phyloP scores from a whole-genome alignment of 2,113 vertebrate genomes.

The Gnathonemus longibarbis region DNA sequence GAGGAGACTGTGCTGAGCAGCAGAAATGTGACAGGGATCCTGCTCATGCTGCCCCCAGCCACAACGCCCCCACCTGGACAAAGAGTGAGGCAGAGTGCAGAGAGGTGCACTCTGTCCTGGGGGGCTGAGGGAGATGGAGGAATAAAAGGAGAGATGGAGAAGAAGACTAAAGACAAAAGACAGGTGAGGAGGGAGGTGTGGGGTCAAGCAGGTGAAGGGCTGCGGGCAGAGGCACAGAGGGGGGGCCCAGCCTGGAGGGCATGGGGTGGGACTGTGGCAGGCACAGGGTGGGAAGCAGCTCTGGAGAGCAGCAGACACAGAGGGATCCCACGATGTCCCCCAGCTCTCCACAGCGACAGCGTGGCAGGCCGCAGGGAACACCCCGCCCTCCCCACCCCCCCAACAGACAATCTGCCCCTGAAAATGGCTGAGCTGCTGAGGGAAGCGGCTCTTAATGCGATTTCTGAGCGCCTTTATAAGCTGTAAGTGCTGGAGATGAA shows the following conservation, averaged over 20 bases:
- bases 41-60: slow-evolving; percentile 45
- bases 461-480: slow-evolving; percentile 63
- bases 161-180: neutral
- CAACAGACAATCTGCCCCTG: slow-evolving; percentile 61
- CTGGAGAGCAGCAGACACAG: neutral
- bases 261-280: neutral
- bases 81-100: neutral
- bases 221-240: neutral
- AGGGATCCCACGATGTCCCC: neutral
- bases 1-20: slow-evolving; percentile 16
- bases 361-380: neutral
- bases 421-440: slow-evolving; percentile 59
- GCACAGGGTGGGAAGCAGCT: neutral
- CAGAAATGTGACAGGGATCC: neutral
- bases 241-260: neutral
- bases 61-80: neutral
- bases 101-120: neutral
- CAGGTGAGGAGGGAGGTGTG: slow-evolving; percentile 4
- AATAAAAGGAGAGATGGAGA: slow-evolving; percentile 26
- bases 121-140: slow-evolving; percentile 22
- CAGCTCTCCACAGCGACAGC: neutral
- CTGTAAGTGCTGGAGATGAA: slow-evolving; percentile 67
- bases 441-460: slow-evolving; percentile 64
- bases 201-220: neutral
- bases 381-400: neutral